Conservation (phyloP, 1,140 invertebrate species). For the Oreohelix idahoensis region DNA sequence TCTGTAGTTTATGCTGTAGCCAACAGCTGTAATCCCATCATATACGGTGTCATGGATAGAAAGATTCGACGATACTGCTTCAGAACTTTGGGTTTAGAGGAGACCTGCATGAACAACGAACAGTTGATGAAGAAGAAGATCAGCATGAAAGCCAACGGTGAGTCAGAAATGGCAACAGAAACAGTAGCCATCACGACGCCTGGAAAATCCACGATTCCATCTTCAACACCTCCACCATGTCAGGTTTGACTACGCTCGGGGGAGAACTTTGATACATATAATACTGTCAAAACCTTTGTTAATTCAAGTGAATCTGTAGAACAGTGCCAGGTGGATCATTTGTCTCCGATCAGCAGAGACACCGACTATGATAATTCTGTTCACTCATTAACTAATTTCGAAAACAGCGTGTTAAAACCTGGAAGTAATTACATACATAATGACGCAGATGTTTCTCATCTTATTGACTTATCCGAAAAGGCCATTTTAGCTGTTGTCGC, state of each 20-base stretch:
- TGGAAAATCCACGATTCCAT: constrained; percentile 18
- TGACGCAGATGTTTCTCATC: not conserved
- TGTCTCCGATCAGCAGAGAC: not conserved
- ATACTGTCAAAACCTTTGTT: not conserved
- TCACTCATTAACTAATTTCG: not conserved
- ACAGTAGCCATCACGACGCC: constrained; percentile 42
- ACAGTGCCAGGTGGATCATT: not conserved
- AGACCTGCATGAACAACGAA: constrained; percentile 44
- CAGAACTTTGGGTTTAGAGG: constrained; percentile 50
- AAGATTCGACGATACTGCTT: constrained; percentile 67
- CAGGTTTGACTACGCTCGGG: constrained; percentile 42
- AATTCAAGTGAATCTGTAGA: not conserved
- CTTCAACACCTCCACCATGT: constrained; percentile 18
- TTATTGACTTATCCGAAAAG: not conserved
- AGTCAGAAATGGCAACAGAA: constrained; percentile 45
- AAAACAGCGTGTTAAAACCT: not conserved
- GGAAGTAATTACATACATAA: not conserved
- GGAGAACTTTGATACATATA: constrained; percentile 29
- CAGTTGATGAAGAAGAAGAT: constrained; percentile 42
- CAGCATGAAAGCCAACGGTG: constrained; percentile 40
- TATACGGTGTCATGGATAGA: constrained; percentile 72
- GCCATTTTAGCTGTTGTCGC: not conserved
- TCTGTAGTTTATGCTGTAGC: constrained; percentile 71
- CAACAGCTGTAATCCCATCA: constrained; percentile 69
- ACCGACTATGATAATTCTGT: not conserved